These are phyloP conservation scores for Zootoca vivipara DNA, from an alignment of 2,113 vertebrate species.

Conservation along the genomic window DNA sequence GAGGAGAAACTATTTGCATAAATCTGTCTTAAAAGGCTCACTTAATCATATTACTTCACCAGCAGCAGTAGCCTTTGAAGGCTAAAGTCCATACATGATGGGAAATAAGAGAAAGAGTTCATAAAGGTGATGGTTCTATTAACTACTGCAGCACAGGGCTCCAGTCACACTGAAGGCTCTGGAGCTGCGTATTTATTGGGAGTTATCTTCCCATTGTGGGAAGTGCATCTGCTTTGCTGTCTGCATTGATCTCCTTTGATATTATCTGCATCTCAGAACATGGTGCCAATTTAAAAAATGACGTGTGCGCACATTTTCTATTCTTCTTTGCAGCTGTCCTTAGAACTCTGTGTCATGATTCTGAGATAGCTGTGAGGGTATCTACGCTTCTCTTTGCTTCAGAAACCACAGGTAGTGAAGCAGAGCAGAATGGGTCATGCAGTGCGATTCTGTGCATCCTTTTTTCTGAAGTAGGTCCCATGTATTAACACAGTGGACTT, in stretches of 20 bases:
- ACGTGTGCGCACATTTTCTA: too few relatives aligned
- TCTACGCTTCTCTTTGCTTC: neutral
- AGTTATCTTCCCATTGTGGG: neutral
- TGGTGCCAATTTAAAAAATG: neutral
- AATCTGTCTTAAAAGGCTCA: conserved; percentile 77
- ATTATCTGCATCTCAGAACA: neutral
- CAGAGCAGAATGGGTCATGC: neutral
- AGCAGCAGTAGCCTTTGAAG: conserved; percentile 73
- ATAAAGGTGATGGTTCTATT: conserved; percentile 75
- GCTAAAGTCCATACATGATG: conserved; percentile 78
- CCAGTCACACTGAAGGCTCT: neutral
- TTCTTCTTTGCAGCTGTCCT: neutral
- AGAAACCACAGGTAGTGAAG: neutral
- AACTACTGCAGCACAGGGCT: conserved; percentile 55
- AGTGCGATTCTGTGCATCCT: neutral
- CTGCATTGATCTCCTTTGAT: neutral
- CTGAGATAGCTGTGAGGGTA: neutral
- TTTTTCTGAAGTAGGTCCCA: neutral
- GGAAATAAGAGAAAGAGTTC: conserved; percentile 76
- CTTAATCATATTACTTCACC: conserved; percentile 82
- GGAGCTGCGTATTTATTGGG: neutral
- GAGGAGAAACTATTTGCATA: conserved; percentile 69
- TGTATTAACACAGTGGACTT: neutral
- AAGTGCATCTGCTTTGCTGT: neutral
- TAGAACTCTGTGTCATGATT: neutral